A percentile compares a stretch with the other conserved stretches of the same genome.
Evolutionary conservation across 2,888 invertebrate species (phyloP).

Genomic region (Gymnoscelis rufifasciata): DNA sequence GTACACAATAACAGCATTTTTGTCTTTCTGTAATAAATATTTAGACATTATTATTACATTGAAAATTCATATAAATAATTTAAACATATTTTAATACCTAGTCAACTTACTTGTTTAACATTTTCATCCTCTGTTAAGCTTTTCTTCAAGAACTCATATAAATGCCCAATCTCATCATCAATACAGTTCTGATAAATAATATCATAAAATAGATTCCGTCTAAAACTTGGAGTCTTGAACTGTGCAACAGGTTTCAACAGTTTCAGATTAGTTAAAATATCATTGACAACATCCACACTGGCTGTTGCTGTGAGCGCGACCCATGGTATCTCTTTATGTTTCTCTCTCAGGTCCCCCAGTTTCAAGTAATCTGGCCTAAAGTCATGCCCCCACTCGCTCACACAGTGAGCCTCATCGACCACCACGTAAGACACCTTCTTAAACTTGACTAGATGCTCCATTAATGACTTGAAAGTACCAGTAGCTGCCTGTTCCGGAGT

Average conservation of each 20-base stretch:
- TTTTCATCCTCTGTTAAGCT: conserved; percentile 81
- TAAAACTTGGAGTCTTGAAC: conserved; percentile 93
- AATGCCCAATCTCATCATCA: conserved; percentile 88
- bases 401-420: conserved; percentile 98
- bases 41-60: no score
- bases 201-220: conserved; percentile 96
- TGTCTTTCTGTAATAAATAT: conserved; percentile 62
- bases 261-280: conserved; percentile 87
- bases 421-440: conserved; percentile 92
- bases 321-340: conserved; percentile 86
- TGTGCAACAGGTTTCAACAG: conserved; percentile 82
- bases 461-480: conserved; percentile 82
- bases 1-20: conserved; percentile 93
- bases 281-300: conserved; percentile 86
- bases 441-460: conserved; percentile 84
- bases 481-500: conserved; percentile 98
- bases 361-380: conserved; percentile 97
- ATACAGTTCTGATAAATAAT: conserved; percentile 92
- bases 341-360: conserved; percentile 81
- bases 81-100: no score
- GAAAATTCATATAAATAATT: neutral
- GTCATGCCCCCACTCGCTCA: conserved; percentile 99
- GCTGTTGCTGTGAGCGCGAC: conserved; percentile 98
- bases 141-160: conserved; percentile 85
- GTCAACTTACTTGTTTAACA: conserved; percentile 63